These are phyloP conservation scores for Himalopsyche kuldschensis DNA, from an alignment of 2,888 invertebrate species.

Conservation along the genomic window DNA sequence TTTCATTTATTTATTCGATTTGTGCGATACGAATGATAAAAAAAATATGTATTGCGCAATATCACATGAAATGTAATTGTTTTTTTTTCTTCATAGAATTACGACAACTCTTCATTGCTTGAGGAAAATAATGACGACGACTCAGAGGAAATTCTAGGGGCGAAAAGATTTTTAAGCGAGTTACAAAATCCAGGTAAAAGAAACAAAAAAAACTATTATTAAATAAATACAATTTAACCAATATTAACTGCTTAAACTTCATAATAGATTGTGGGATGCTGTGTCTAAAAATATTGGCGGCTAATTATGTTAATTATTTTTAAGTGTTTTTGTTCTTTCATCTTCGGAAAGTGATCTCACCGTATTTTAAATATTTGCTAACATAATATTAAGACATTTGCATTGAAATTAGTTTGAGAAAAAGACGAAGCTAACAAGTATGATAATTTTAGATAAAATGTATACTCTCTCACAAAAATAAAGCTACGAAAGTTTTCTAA, in stretches of 20 bases:
- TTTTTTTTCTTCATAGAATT: background rate
- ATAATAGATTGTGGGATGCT: background rate
- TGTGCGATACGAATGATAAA: too few species aligned
- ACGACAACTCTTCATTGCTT: background rate
- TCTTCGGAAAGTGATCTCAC: background rate
- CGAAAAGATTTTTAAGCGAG: background rate
- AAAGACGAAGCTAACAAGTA: background rate
- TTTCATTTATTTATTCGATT: too few species aligned
- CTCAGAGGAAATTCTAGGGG: background rate
- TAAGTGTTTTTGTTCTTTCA: background rate
- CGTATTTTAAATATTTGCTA: background rate
- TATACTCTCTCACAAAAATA: too few species aligned
- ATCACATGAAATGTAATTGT: too few species aligned
- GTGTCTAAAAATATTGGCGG: background rate
- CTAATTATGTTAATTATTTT: background rate
- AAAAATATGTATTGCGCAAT: too few species aligned
- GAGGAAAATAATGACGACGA: background rate
- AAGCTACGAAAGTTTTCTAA: too few species aligned
- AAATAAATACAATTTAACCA: background rate
- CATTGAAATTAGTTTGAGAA: background rate
- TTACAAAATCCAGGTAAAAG: background rate
- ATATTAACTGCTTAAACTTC: background rate
- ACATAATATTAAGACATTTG: background rate
- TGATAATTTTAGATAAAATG: too few species aligned
- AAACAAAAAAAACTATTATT: too few species aligned